A percentile compares a stretch with the other conserved stretches of the same genome.
Evolutionary conservation across 1,140 invertebrate species (phyloP).

Genomic region (Drosophila jambulina): DNA sequence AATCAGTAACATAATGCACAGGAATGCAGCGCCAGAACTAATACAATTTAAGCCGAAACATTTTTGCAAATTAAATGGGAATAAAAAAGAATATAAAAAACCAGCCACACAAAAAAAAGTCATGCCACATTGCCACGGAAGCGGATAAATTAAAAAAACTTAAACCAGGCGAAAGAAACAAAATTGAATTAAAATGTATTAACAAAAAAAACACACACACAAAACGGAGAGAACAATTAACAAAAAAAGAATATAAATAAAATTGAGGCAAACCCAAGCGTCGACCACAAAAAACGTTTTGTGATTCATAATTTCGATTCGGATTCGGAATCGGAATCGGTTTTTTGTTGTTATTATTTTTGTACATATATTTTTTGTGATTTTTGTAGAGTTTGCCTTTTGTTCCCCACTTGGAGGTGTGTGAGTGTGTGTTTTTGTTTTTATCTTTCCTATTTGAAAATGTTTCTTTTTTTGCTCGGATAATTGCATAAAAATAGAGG

Average conservation of each 20-base stretch:
- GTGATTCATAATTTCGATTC: slow-evolving; percentile 66
- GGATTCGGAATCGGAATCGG: slow-evolving; percentile 24
- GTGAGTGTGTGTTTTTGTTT: slow-evolving; percentile 16
- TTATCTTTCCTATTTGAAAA: slow-evolving; percentile 47
- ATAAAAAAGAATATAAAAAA: slow-evolving; percentile 8
- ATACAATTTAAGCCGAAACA: slow-evolving; percentile 32
- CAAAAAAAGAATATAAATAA: slow-evolving; percentile 14
- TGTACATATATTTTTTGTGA: slow-evolving; percentile 1
- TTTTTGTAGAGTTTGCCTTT: slow-evolving; percentile 46
- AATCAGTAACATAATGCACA: slow-evolving; percentile 13
- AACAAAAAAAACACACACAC: slow-evolving; percentile 24
- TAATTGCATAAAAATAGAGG: slow-evolving; percentile 59
- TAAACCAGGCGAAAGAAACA: slow-evolving; percentile 32
- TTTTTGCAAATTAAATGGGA: slow-evolving; percentile 35
- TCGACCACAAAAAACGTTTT: slow-evolving; percentile 52
- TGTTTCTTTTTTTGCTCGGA: slow-evolving; percentile 19
- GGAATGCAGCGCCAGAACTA: slow-evolving; percentile 10
- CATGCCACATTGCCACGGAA: slow-evolving; percentile 49
- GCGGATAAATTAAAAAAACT: slow-evolving; percentile 53
- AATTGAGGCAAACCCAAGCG: slow-evolving; percentile 29
- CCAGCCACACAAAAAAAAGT: slow-evolving; percentile 2
- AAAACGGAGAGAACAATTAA: slow-evolving; percentile 26
- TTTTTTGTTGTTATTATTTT: slow-evolving; percentile 18
- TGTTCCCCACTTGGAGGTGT: slow-evolving; percentile 39
- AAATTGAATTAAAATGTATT: slow-evolving; percentile 60